Base-by-base conservation (phyloP, 2,888 invertebrate genomes). In the Blomia tropicalis region DNA sequence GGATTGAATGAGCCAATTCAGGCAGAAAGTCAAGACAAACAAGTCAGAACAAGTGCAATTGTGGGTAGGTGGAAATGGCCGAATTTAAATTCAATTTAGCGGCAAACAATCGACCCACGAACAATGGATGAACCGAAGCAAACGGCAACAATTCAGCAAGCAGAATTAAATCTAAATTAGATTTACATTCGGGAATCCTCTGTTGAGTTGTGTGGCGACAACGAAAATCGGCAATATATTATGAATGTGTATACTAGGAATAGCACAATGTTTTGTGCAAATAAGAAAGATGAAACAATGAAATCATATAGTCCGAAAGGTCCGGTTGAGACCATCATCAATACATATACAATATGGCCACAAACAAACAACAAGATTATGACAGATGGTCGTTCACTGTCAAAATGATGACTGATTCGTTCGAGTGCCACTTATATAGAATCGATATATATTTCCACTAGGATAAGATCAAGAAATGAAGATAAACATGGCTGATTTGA, bases 31-130 rank as follows among this genome's bases (percentile, higher is more conserved):
- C 51, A 47, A 47, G 51, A 27, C 22, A 47, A 47, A 47, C n/a
- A 47, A 47, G 51, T 47, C 14, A 41, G 14, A 41, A 41, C n/a
- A 41, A 41, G n/a, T 17, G n/a, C 41, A n/a, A 41, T n/a, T 41
- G n/a, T 17, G 41, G n/a, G 41, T 17, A 41, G 41, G 41, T 17
- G n/a, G 41, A 22, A 22, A 47, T 14, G 14, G 22, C n/a, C 7
- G n/a, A 47, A 47, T 47, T 47, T 47, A 47, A 47, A 47, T 47
- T 47, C 51, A 47, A 47, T 47, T 47, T 47, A n/a, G 23, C 51
- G 41, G n/a, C n/a, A n/a, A n/a, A n/a, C n/a, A n/a, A n/a, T n/a
- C n/a, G n/a, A n/a, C n/a, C n/a, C n/a, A n/a, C n/a, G n/a, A n/a
- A n/a, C n/a, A 41, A 17, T 41, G 41, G 41, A 41, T 17, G n/a